These are phyloP conservation scores for Eremobia ochroleuca DNA, from an alignment of 2,888 invertebrate species.

Conservation along the genomic window DNA sequence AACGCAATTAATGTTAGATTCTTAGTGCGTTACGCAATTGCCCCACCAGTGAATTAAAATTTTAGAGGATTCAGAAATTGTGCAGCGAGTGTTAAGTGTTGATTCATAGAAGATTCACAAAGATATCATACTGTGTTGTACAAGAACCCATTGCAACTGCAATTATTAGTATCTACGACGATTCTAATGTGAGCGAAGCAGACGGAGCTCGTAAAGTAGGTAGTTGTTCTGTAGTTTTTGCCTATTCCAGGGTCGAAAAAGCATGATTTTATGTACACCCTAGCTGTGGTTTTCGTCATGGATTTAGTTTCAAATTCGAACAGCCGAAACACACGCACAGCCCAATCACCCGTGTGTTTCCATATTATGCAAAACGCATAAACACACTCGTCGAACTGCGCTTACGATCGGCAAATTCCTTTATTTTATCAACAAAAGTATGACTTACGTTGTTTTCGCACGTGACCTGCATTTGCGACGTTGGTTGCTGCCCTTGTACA, in stretches of 20 bases:
- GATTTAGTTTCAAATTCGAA: neutral
- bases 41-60: neutral
- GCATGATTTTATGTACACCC: neutral
- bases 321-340: neutral
- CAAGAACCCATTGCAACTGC: neutral
- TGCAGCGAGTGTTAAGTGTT: neutral
- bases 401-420: slow-evolving; percentile 63
- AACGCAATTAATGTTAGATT: too few species aligned
- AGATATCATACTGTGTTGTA: neutral
- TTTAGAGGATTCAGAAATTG: neutral
- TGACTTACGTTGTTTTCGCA: slow-evolving; percentile 31
- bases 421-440: slow-evolving; percentile 50
- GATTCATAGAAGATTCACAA: neutral
- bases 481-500: slow-evolving; percentile 42
- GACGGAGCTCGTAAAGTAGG: neutral
- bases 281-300: neutral
- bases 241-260: neutral
- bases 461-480: slow-evolving; percentile 26
- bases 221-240: neutral
- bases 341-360: slow-evolving; percentile 36
- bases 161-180: neutral
- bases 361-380: slow-evolving; percentile 26
- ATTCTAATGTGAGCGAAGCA: neutral
- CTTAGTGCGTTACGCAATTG: neutral
- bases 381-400: slow-evolving; percentile 21